Conservation (phyloP, 2,888 invertebrate genomes). For the Eupithecia abbreviata region DNA sequence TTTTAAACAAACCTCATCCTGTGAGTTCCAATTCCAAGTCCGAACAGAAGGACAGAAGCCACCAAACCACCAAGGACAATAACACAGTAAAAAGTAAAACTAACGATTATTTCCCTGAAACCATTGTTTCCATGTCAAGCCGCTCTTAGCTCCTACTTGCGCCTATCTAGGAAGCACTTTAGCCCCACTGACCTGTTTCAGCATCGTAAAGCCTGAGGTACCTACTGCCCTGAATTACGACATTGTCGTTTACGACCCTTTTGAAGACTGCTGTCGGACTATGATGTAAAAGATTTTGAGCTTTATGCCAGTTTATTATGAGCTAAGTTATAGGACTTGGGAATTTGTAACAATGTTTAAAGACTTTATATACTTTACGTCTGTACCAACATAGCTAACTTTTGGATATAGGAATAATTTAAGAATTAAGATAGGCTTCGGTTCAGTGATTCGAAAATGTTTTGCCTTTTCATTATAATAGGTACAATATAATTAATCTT, state of each 20-base stretch:
- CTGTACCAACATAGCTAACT: not conserved
- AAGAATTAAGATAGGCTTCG: not conserved
- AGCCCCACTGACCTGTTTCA: slow-evolving; percentile 63
- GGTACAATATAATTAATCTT: too few species aligned
- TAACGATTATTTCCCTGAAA: not conserved
- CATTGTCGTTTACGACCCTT: slow-evolving; percentile 59
- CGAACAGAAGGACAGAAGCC: not conserved
- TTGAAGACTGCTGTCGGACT: slow-evolving; percentile 40
- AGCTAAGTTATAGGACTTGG: not conserved
- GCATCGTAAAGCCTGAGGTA: slow-evolving; percentile 65
- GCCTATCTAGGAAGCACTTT: slow-evolving; percentile 59
- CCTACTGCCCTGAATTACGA: slow-evolving; percentile 60
- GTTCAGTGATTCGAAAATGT: not conserved
- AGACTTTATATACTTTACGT: slow-evolving; percentile 1
- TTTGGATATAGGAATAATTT: not conserved
- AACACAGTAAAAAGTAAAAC: not conserved
- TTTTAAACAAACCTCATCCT: not conserved
- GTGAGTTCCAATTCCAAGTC: not conserved
- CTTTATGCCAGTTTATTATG: not conserved
- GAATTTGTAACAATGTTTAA: not conserved
- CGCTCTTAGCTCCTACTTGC: slow-evolving; percentile 34
- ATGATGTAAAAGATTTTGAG: slow-evolving; percentile 8
- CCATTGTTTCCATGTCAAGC: slow-evolving; percentile 9
- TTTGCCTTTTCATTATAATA: not conserved
- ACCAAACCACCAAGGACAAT: not conserved